Conservation (phyloP, 2,113 vertebrate species). For the Macquaria ambigua region DNA sequence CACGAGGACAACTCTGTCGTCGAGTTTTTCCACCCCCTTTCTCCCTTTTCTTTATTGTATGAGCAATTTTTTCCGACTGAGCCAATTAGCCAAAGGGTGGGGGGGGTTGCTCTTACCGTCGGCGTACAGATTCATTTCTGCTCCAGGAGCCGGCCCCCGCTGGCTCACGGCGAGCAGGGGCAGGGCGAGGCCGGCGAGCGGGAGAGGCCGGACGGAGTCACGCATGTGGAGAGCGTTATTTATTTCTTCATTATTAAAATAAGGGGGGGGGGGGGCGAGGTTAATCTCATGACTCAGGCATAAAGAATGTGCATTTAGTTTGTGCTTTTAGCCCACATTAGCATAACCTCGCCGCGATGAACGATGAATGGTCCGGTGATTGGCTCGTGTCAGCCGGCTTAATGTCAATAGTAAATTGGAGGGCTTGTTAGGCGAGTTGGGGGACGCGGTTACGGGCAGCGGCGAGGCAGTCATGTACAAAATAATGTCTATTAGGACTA, state of each 20-base stretch:
- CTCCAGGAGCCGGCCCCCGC: slow-evolving; percentile 43
- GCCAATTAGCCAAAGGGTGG: slow-evolving; percentile 73
- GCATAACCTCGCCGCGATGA: slow-evolving; percentile 84
- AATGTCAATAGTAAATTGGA: slow-evolving; percentile 91
- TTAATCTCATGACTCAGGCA: slow-evolving; percentile 82
- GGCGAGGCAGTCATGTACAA: slow-evolving; percentile 94
- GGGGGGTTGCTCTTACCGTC: neutral
- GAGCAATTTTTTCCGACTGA: slow-evolving; percentile 67
- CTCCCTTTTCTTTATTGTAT: slow-evolving; percentile 35
- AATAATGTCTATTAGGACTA: slow-evolving; percentile 97
- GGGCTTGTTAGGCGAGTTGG: slow-evolving; percentile 87
- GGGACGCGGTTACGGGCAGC: slow-evolving; percentile 79
- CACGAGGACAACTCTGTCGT: neutral
- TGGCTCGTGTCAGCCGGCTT: slow-evolving; percentile 86
- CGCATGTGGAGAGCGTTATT: slow-evolving; percentile 67
- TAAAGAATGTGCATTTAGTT: slow-evolving; percentile 82
- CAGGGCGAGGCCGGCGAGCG: slow-evolving; percentile 7
- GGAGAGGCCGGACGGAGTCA: slow-evolving; percentile 30
- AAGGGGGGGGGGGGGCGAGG: slow-evolving; percentile 30
- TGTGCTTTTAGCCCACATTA: slow-evolving; percentile 83
- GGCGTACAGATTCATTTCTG: slow-evolving; percentile 53
- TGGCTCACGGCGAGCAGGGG: slow-evolving; percentile 12
- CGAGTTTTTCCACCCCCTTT: neutral
- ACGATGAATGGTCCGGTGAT: slow-evolving; percentile 75
- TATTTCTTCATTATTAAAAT: slow-evolving; percentile 81